phyloP scores from a whole-genome alignment of 2,113 vertebrate genomes.

The Phyllostomus discolor region DNA sequence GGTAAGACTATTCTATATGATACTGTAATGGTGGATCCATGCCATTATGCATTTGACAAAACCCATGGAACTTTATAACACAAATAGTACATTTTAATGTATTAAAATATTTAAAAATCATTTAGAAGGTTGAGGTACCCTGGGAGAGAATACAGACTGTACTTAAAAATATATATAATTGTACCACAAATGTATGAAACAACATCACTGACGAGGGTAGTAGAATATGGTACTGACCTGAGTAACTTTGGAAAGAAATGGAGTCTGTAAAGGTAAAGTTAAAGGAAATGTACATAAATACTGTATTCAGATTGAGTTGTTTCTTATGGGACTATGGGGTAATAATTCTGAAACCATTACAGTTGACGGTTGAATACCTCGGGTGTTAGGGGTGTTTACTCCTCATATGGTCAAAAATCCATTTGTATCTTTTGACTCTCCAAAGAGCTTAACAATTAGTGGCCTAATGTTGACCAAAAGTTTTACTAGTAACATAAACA shows the following conservation, averaged over 20 bases:
- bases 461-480: not conserved
- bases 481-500: not conserved
- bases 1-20: not conserved
- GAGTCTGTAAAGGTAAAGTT: not conserved
- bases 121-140: not conserved
- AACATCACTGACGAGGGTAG: not conserved
- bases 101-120: not conserved
- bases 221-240: not conserved
- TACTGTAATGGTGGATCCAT: not conserved
- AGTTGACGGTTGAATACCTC: not conserved
- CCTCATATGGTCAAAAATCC: not conserved
- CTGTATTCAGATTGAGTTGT: not conserved
- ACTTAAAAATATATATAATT: not conserved
- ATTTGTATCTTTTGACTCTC: not conserved
- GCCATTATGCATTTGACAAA: not conserved
- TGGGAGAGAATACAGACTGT: not conserved
- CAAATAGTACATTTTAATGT: not conserved
- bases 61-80: not conserved
- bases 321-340: not conserved
- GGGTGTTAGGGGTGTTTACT: not conserved
- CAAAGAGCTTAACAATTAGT: not conserved
- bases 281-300: not conserved
- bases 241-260: not conserved
- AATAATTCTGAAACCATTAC: not conserved
- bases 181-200: not conserved